These are phyloP conservation scores for Brachionus rotundiformis DNA, from an alignment of 1,140 invertebrate genomes.

Conservation along the genomic window DNA sequence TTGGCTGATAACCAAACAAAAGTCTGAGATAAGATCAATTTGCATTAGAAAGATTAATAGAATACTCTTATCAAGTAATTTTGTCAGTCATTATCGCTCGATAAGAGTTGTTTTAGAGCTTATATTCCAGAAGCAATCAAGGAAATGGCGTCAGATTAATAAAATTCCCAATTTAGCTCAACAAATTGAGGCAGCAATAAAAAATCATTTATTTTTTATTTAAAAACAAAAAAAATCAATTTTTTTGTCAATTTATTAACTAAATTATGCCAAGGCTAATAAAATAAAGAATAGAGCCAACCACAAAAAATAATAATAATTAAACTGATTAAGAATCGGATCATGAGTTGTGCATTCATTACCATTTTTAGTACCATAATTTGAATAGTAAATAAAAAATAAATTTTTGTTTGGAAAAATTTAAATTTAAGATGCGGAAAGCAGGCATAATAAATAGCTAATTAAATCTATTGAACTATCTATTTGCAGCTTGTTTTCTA, in stretches of 20 bases:
- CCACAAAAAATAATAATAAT: too few species aligned
- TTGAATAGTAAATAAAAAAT: too few species aligned
- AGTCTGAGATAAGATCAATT: slow-evolving; percentile 3
- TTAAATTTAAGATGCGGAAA: background rate
- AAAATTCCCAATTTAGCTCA: background rate
- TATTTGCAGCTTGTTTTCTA: background rate
- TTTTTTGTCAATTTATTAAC: background rate
- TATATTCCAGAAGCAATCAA: background rate
- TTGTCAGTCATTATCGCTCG: background rate
- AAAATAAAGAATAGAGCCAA: background rate
- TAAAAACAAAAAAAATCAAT: background rate
- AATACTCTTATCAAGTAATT: background rate
- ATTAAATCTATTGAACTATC: slow-evolving; percentile 3
- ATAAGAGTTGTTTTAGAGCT: background rate
- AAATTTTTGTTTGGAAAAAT: background rate
- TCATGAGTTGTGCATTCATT: too few species aligned
- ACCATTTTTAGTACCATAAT: background rate
- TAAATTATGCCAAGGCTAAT: background rate
- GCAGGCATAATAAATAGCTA: background rate
- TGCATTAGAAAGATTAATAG: background rate
- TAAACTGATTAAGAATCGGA: too few species aligned
- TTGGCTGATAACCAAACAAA: background rate
- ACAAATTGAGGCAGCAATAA: background rate
- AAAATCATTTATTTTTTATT: background rate
- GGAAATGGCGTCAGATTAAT: slow-evolving; percentile 6